phyloP scores from a whole-genome alignment of 2,888 invertebrate genomes.

The Galeopsomyia nigrocyanea region DNA sequence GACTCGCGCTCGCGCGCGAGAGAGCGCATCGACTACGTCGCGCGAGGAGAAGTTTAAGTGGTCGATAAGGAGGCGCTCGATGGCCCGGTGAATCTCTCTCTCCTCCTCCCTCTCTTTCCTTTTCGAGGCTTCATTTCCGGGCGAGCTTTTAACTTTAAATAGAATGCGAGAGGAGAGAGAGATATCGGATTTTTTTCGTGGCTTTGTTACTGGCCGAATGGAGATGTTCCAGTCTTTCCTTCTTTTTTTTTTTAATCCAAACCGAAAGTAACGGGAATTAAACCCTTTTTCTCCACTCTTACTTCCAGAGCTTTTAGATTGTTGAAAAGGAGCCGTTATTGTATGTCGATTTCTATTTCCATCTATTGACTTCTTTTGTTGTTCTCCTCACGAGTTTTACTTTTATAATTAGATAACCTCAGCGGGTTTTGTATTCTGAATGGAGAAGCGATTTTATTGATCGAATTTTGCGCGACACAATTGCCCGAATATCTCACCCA shows the following conservation, averaged over 20 bases:
- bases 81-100: slow-evolving; percentile 11
- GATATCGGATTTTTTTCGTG: slow-evolving; percentile 45
- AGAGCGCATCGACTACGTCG: slow-evolving; percentile 23
- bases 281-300: slow-evolving; percentile 22
- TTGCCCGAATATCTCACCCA: too few species aligned
- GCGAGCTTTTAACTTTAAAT: slow-evolving; percentile 45
- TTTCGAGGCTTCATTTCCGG: slow-evolving; percentile 46
- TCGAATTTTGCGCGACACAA: too few species aligned
- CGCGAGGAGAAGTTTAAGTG: slow-evolving; percentile 38
- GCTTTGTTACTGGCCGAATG: slow-evolving; percentile 37
- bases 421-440: too few species aligned
- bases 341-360: not conserved
- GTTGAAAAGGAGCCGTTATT: slow-evolving; percentile 14
- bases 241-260: slow-evolving; percentile 30
- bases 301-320: slow-evolving; percentile 2
- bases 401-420: too few species aligned
- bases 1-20: too few species aligned
- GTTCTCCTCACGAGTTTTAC: too few species aligned
- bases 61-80: slow-evolving; percentile 40
- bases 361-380: too few species aligned
- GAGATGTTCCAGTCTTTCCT: slow-evolving; percentile 8
- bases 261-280: slow-evolving; percentile 31
- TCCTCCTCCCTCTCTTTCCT: not conserved
- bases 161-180: slow-evolving; percentile 29
- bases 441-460: too few species aligned